Conservation (phyloP, 2,113 vertebrate species). For the Chinchilla lanigera region DNA sequence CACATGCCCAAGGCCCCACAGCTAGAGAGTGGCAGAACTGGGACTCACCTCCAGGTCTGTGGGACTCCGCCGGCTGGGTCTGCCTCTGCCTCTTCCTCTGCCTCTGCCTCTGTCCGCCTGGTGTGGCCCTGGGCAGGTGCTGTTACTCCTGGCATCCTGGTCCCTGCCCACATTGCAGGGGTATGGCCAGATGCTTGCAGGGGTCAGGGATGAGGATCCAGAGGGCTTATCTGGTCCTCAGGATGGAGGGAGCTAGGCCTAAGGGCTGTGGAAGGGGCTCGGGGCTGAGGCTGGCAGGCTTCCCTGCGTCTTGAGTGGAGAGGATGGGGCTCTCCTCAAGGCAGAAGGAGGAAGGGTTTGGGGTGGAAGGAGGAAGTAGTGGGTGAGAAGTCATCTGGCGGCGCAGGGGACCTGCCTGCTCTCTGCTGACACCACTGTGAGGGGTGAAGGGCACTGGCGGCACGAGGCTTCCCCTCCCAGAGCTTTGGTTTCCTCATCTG, state of each 20-base stretch:
- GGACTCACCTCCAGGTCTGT: conserved; percentile 77
- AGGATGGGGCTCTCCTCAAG: background rate
- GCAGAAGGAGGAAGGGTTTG: conserved; percentile 64
- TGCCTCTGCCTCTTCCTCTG: conserved; percentile 59
- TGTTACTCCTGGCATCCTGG: conserved; percentile 6
- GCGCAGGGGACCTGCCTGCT: background rate
- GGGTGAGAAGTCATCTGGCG: background rate
- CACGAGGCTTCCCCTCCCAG: background rate
- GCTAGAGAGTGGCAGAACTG: conserved; percentile 75
- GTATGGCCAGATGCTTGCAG: background rate
- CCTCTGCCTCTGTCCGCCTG: conserved; percentile 10
- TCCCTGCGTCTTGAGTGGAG: background rate
- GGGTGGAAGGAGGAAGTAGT: conserved; percentile 56
- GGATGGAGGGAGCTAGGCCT: background rate
- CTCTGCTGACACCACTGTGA: background rate
- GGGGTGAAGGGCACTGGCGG: background rate
- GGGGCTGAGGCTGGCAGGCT: background rate
- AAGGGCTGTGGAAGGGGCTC: background rate
- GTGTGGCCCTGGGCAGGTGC: conserved; percentile 65
- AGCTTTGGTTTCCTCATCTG: conserved; percentile 12
- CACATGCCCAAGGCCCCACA: conserved; percentile 75
- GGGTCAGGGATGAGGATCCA: background rate
- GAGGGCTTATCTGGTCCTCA: background rate
- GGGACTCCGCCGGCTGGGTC: conserved; percentile 52
- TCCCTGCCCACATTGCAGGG: background rate